These are phyloP conservation scores for Haplotaxodon microlepis DNA, from an alignment of 2,113 vertebrate species.

Conservation along the genomic window DNA sequence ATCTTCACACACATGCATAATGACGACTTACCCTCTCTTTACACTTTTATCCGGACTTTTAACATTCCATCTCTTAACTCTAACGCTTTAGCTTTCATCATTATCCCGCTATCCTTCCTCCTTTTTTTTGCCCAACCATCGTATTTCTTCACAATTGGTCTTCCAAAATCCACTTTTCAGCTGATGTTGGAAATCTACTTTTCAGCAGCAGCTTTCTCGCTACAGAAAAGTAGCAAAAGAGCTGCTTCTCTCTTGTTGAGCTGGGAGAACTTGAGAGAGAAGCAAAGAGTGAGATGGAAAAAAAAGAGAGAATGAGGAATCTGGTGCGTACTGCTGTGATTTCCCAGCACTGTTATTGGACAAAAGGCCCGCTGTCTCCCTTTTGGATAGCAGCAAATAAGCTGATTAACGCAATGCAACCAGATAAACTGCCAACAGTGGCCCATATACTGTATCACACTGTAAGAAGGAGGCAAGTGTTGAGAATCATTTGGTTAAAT, in stretches of 20 bases:
- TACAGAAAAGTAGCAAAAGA: neutral
- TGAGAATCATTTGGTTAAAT: neutral
- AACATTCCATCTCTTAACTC: neutral
- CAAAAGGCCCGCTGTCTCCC: neutral
- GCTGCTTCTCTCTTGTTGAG: neutral
- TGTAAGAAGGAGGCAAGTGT: neutral
- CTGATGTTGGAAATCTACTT: neutral
- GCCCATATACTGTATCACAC: neutral
- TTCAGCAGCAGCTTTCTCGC: neutral
- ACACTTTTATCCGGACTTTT: neutral
- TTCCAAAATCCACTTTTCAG: neutral
- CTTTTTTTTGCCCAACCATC: neutral
- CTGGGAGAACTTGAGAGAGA: neutral
- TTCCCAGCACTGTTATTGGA: neutral
- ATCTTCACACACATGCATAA: neutral
- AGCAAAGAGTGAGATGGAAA: neutral
- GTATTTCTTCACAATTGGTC: neutral
- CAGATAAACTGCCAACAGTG: neutral
- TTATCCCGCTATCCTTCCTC: neutral
- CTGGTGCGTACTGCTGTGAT: neutral
- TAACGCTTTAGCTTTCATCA: neutral
- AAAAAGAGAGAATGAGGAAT: neutral
- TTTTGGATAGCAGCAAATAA: slow-evolving; percentile 8
- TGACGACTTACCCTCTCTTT: neutral
- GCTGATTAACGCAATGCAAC: slow-evolving; percentile 9